Base-by-base conservation (phyloP, 2,113 vertebrate species). In the Poeciliopsis turrubarensis region DNA sequence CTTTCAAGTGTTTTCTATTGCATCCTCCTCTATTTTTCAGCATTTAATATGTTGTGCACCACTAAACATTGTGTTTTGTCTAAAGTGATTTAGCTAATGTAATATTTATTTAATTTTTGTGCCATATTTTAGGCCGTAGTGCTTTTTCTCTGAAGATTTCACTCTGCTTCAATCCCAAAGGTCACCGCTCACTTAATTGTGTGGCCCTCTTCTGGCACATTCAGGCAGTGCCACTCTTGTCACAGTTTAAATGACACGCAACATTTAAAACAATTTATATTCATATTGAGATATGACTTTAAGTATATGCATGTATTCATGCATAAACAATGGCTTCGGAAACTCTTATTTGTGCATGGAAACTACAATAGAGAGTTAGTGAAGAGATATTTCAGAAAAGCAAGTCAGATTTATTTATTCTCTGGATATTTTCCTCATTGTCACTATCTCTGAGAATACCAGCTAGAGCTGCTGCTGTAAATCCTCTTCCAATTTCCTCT, bases 161-260 rank as follows among this genome's bases (percentile, higher is more conserved):
- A 41, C 3, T 17, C 14, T 70, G 1, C 15, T 71, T 77, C 3
- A 44, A 1, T 57, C 17, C 57, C 26, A 34, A 72, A 76, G 30
- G 44, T 85, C 80, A 74, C 37, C 32, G 47, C 31, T 77, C 61
- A 68, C 60, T 74, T 41, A 73, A 67, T 65, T 11, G 5, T 80
- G 75, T 77, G 68, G 82, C 89, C 89, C 88, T 89, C 89, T 91
- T 72, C 81, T 92, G 89, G 87, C 75, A 54, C 29, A 68, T 62
- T 8, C 47, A 39, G 69, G 82, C 68, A 86, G 57, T 83, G 67
- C 67, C 72, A 68, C 65, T 66, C 14, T 78, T n/a, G 37, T 61
- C 47, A 65, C 51, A 8, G 10, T 57, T 25, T 57, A 57, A n/a
- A n/a, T 57, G 17, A 57, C 17, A 57, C 5, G 19, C 8, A 10